Evolutionary conservation across 2,797 vertebrate genomes (phyloP).

Genomic region (Setipinna tenuifilis): DNA sequence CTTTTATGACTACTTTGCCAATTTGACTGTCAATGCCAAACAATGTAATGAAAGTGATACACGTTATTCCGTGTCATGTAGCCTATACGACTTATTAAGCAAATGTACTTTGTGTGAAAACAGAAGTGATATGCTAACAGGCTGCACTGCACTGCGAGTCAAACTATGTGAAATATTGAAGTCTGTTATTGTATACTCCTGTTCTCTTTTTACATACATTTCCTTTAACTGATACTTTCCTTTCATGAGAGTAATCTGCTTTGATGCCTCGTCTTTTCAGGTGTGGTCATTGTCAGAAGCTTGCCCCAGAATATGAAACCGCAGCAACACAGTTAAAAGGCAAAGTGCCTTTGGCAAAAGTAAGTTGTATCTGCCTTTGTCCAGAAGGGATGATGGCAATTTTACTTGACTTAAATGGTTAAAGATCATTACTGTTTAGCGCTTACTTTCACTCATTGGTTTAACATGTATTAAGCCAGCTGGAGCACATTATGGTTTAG

Average conservation of each 20-base stretch:
- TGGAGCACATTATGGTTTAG: neutral
- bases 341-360: constrained; percentile 59
- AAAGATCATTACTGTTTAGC: too few species aligned
- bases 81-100: too few species aligned
- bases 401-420: neutral
- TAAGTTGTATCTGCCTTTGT: constrained; percentile 37
- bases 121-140: too few species aligned
- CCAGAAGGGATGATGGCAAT: neutral
- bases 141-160: too few species aligned
- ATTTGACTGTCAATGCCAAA: neutral
- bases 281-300: constrained; percentile 66
- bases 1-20: neutral
- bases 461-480: neutral
- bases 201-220: neutral
- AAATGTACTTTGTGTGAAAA: neutral
- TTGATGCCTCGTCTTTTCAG: constrained; percentile 38
- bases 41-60: neutral
- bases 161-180: neutral
- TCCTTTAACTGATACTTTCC: neutral
- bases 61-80: too few species aligned
- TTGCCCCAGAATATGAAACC: constrained; percentile 64
- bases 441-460: neutral
- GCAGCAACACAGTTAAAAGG: constrained; percentile 63
- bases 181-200: neutral
- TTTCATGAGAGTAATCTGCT: neutral